Evolutionary conservation across 2,888 invertebrate genomes (phyloP).

Genomic region (Drosophila formosana): DNA sequence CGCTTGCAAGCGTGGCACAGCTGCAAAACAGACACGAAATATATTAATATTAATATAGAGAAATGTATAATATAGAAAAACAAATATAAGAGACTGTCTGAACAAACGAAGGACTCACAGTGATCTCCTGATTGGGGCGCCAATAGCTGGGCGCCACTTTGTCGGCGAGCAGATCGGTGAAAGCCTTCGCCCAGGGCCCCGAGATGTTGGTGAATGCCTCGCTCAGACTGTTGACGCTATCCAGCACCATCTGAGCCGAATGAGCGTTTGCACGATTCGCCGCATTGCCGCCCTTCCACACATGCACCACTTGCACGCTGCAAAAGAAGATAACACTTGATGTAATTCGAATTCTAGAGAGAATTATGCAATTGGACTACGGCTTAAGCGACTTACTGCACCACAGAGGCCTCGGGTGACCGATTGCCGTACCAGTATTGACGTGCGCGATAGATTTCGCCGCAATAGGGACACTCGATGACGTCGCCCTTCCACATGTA

Average conservation of each 20-base stretch:
- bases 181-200: conserved; percentile 89
- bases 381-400: conserved; percentile 80
- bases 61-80: background rate
- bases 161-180: conserved; percentile 91
- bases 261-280: conserved; percentile 86
- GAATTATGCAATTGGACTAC: background rate
- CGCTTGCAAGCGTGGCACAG: conserved; percentile 89
- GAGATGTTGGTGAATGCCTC: conserved; percentile 89
- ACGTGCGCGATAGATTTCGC: conserved; percentile 88
- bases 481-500: conserved; percentile 93
- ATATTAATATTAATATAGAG: background rate
- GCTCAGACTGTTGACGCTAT: conserved; percentile 88
- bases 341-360: background rate
- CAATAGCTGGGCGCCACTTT: conserved; percentile 91
- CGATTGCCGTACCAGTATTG: conserved; percentile 94
- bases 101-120: conserved; percentile 84
- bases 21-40: conserved; percentile 80
- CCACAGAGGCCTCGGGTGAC: conserved; percentile 89
- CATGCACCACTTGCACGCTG: conserved; percentile 88
- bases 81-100: background rate
- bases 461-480: conserved; percentile 90
- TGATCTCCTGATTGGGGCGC: conserved; percentile 91
- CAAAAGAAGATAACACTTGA: background rate
- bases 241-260: conserved; percentile 88
- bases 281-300: conserved; percentile 88